Percentiles rank a stretch among this genome's conserved stretches.
These are phyloP conservation scores for Passer montanus DNA, from an alignment of 2,113 vertebrate genomes.

Conservation along the genomic window DNA sequence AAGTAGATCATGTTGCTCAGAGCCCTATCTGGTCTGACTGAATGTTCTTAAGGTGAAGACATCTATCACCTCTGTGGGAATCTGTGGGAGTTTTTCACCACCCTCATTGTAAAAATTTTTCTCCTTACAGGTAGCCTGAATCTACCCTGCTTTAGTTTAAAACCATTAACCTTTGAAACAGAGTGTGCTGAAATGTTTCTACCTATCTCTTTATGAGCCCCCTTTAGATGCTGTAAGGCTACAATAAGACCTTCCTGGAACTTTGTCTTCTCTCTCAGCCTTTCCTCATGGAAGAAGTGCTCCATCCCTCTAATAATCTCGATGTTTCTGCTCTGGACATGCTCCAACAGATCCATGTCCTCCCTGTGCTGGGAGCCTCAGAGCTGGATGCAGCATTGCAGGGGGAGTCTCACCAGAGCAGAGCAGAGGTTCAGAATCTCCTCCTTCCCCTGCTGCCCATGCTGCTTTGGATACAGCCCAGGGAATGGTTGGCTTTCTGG, in stretches of 20 bases:
- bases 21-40: neutral
- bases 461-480: neutral
- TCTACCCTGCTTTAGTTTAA: neutral
- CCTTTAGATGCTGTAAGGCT: neutral
- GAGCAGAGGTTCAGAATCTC: neutral
- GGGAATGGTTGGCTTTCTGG: neutral
- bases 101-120: neutral
- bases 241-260: neutral
- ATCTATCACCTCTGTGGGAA: neutral
- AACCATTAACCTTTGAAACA: neutral
- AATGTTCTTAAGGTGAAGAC: neutral
- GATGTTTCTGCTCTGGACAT: neutral
- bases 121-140: neutral
- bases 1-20: neutral
- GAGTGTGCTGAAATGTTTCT: neutral
- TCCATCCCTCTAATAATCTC: neutral
- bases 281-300: neutral
- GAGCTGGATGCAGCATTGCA: neutral
- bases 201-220: neutral
- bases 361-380: neutral
- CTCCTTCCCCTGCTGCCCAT: rapidly evolving
- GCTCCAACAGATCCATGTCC: neutral
- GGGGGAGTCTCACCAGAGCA: neutral
- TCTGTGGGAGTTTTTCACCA: neutral
- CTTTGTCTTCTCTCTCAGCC: neutral